Percentiles rank a stretch among this genome's conserved stretches.
Evolutionary conservation across 2,888 invertebrate species (phyloP).

Genomic region (Prenolepis imparis): DNA sequence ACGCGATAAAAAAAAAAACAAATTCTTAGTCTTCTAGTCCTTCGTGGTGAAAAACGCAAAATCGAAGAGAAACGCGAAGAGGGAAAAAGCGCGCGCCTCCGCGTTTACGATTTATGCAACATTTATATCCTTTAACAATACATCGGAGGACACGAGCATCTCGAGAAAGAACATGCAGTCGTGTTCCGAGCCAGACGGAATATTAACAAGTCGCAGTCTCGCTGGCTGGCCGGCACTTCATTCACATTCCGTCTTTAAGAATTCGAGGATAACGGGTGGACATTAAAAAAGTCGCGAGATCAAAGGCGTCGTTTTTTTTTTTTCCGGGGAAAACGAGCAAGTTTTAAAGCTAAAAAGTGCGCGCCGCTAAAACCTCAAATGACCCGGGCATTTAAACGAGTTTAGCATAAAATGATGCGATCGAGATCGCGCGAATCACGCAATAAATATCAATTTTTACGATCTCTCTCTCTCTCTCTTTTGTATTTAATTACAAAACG

Average conservation of each 20-base stretch:
- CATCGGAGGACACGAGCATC: conserved; percentile 37
- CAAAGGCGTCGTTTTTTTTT: conserved; percentile 42
- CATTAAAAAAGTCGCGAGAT: conserved; percentile 56
- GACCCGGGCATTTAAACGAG: neutral
- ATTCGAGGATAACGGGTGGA: conserved; percentile 62
- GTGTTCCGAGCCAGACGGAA: conserved; percentile 43
- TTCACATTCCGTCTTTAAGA: conserved; percentile 59
- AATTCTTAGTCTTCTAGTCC: conserved; percentile 17
- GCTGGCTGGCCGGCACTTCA: conserved; percentile 46
- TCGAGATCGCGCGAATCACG: neutral
- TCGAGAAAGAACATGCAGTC: conserved; percentile 58
- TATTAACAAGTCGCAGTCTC: conserved; percentile 55
- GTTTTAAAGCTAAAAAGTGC: conserved; percentile 24
- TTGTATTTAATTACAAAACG: conserved; percentile 30
- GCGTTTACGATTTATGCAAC: conserved; percentile 33
- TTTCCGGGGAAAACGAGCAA: conserved; percentile 45
- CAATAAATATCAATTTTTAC: conserved; percentile 20
- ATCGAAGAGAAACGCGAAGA: neutral
- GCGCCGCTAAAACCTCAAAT: conserved; percentile 9
- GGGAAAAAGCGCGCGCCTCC: neutral
- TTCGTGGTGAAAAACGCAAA: neutral
- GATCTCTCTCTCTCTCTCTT: neutral
- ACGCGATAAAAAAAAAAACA: conserved; percentile 29
- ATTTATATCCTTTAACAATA: conserved; percentile 39
- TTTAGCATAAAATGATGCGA: conserved; percentile 22